Base-by-base conservation (phyloP, 2,888 invertebrate species). In the Dasysyrphus albostriatus region DNA sequence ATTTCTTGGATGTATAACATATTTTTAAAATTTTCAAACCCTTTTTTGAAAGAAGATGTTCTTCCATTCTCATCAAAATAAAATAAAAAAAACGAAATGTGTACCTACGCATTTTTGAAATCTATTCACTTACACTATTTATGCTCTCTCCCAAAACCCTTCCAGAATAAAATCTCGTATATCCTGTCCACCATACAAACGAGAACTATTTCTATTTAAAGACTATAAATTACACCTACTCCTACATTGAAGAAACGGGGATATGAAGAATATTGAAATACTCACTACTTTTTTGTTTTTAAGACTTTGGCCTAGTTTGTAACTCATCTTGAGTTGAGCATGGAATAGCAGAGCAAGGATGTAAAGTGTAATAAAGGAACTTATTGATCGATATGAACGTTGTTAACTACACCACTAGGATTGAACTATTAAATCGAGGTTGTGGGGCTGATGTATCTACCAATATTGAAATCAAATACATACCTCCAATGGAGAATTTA, bases 271-370 rank as follows among this genome's bases (percentile, higher is more conserved):
- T 63, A 70, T 51, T 70, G 70, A 61, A 61, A 61, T 4, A 9
- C 0, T 3, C 16, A n/a, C 47, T 9, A 47, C 47, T n/a, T n/a
- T 37, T 47, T 12, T 12, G 10, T 49, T 63, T 63, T 73, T 49
- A 73, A 80, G 73, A 42, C 58, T 67, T 65, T 80, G 67, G 32
- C 79, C 73, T 42, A 74, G 73, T 80, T 80, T 80, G 9, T 0
- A 34, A 19, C 42, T 51, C 16, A 29, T 12, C 19, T 24, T 24
- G 12, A 19, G 0, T 24, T 24, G 12, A 19, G 0, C 29, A 77
- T 59, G 29, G 19, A 14, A 77, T 32, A 42, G n/a, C 34, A 70
- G 14, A 59, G 59, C 29, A 54, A 42, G 29, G 37, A 39, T 37
- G 10, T 14, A 24, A 1, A 14, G 29, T 29, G 14, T 54, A 54